A percentile compares a stretch with the other conserved stretches of the same genome.
These are phyloP conservation scores for Drosophila nasuta DNA, from an alignment of 1,140 invertebrate species.

Conservation along the genomic window DNA sequence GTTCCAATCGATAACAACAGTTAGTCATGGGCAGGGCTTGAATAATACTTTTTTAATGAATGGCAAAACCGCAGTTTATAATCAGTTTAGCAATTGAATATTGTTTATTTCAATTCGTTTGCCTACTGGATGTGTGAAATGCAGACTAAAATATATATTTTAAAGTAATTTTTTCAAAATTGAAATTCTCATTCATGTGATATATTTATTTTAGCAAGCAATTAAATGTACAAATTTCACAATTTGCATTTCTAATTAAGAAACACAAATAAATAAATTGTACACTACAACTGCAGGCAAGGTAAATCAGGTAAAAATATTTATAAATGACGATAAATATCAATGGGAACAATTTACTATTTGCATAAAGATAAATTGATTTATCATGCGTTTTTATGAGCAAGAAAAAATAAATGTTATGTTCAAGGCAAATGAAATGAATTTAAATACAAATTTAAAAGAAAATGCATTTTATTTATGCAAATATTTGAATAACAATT, in stretches of 20 bases:
- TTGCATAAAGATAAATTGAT: conserved; percentile 21
- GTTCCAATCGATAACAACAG: background rate
- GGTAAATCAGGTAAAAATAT: conserved; percentile 5
- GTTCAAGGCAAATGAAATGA: conserved; percentile 31
- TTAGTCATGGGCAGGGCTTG: conserved; percentile 10
- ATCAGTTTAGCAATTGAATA: conserved; percentile 37
- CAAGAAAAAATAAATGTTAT: conserved; percentile 39
- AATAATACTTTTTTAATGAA: conserved; percentile 34
- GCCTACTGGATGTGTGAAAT: background rate
- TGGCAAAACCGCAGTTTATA: conserved; percentile 29
- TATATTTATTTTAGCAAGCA: conserved; percentile 49
- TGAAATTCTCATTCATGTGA: conserved; percentile 55
- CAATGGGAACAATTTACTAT: conserved; percentile 19
- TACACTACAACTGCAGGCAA: background rate
- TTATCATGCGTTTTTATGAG: background rate
- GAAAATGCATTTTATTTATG: conserved; percentile 29
- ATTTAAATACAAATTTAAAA: conserved; percentile 27
- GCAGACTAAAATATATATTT: background rate
- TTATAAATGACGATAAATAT: conserved; percentile 4
- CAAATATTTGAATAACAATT: conserved; percentile 68
- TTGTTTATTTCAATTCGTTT: conserved; percentile 30
- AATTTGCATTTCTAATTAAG: conserved; percentile 71
- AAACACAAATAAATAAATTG: conserved; percentile 1
- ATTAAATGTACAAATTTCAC: conserved; percentile 34
- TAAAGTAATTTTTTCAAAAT: conserved; percentile 12